Conservation (phyloP, 1,140 invertebrate species). For the Sarcophaga bullata region DNA sequence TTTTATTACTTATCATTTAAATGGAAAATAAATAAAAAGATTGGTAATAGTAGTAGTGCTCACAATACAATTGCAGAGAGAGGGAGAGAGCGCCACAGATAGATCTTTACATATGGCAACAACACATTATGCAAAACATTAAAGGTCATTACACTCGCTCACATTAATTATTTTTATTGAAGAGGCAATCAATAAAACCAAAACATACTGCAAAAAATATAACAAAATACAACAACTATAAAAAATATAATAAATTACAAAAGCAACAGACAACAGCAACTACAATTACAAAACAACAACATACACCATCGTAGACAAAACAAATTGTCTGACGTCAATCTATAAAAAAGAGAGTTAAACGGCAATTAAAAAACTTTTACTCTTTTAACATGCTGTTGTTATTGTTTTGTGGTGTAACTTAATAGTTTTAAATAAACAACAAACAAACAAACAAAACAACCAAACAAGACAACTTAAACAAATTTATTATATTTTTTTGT, state of each 20-base stretch:
- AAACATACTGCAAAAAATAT: neutral
- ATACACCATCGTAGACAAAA: neutral
- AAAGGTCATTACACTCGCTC: neutral
- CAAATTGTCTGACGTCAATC: neutral
- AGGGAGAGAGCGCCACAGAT: too few relatives aligned
- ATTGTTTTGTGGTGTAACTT: too few relatives aligned
- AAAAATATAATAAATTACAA: neutral
- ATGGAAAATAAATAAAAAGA: too few relatives aligned
- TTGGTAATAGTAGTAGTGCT: too few relatives aligned
- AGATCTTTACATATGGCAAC: neutral
- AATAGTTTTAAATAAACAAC: neutral
- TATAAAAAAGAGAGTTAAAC: neutral
- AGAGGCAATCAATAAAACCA: neutral
- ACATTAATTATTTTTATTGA: neutral
- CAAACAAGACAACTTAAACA: too few relatives aligned
- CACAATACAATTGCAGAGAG: too few relatives aligned
- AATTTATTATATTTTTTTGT: too few relatives aligned
- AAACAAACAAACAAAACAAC: neutral
- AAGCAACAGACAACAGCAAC: neutral
- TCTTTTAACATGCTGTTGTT: neutral
- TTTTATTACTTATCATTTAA: too few relatives aligned
- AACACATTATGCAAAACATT: constrained; percentile 13
- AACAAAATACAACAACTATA: neutral
- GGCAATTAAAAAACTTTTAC: neutral
- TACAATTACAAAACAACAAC: neutral